Base-by-base conservation (phyloP, 2,797 vertebrate genomes). In the Microctenopoma lineatum region DNA sequence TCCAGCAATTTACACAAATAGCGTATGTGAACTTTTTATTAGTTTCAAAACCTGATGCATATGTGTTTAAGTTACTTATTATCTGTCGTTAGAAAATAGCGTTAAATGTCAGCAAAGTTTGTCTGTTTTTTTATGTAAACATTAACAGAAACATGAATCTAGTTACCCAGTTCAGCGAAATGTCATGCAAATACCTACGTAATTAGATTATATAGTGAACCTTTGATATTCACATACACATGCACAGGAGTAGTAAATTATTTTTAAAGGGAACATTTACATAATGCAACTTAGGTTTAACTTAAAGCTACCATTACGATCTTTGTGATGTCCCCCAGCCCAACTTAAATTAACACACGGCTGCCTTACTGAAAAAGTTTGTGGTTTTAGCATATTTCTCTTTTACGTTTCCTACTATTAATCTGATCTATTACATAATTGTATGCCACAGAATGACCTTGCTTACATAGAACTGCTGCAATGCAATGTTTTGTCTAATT, bases 71-170 rank as follows among this genome's bases (percentile, higher is more conserved):
- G 42, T 44, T 38, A 13, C n/a, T 36, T 36, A 59, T 25, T 36
- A 61, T 39, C 60, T 50, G 27, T 29, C 0, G 26, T 70, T 69
- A 66, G 63, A 70, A 18, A 7, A 58, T 3, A 34, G 42, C 44
- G 18, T 54, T 51, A 27, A 16, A 66, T 57, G 41, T 44, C 29
- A 60, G 46, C 50, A 16, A 36, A 26, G 16, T 61, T 48, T 39
- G 11, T 1, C 21, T 14, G 29, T 39, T 44, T 50, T 57, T 8
- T 12, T 6, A 3, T 41, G 26, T 50, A 27, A 9, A 32, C 10
- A 25, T n/a, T 48, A 38, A 59, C 32, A 45, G 2, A 12, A 32
- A 32, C 32, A 32, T 32, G 32, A 32, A 32, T 7, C 7, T 7
- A 39, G 38, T 39, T 7, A 6, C 3, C 25, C 16, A 46, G 12